Conservation (phyloP, 1,140 invertebrate genomes). For the Bombus polaris region DNA sequence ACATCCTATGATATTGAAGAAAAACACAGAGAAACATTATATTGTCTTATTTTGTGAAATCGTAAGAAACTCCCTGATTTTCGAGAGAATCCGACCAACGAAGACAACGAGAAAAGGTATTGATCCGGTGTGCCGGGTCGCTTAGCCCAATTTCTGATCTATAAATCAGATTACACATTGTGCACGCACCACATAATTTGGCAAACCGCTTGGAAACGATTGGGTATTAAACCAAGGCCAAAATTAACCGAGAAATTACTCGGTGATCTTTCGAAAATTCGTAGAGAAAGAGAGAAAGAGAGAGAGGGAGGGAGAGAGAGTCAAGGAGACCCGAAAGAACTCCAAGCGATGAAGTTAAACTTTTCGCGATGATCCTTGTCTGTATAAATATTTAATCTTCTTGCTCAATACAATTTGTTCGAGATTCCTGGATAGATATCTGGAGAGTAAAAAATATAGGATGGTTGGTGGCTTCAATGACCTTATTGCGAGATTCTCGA, state of each 20-base stretch:
- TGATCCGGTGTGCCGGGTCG: slow-evolving; percentile 10
- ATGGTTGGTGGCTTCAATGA: slow-evolving; percentile 12
- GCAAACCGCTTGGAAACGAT: slow-evolving; percentile 2
- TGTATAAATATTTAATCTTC: slow-evolving; percentile 23
- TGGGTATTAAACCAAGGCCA: slow-evolving; percentile 1
- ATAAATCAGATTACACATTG: slow-evolving; percentile 34
- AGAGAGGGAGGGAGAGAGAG: too few species aligned
- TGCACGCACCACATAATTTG: slow-evolving; percentile 24
- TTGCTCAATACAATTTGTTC: neutral
- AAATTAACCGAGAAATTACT: slow-evolving; percentile 29
- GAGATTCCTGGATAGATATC: slow-evolving; percentile 6
- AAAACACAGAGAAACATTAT: too few species aligned
- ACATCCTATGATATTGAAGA: too few species aligned
- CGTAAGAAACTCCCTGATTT: neutral
- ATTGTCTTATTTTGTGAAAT: neutral
- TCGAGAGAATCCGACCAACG: neutral
- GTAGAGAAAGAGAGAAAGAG: too few species aligned
- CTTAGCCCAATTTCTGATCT: slow-evolving; percentile 44
- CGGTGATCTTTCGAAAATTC: neutral
- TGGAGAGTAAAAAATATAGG: neutral
- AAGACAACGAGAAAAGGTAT: slow-evolving; percentile 14
- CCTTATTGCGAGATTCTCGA: slow-evolving; percentile 17
- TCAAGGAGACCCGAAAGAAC: too few species aligned
- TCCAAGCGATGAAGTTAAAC: neutral
- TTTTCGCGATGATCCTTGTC: neutral